phyloP scores from a whole-genome alignment of 2,888 invertebrate species.

The Diadegma fenestrale region DNA sequence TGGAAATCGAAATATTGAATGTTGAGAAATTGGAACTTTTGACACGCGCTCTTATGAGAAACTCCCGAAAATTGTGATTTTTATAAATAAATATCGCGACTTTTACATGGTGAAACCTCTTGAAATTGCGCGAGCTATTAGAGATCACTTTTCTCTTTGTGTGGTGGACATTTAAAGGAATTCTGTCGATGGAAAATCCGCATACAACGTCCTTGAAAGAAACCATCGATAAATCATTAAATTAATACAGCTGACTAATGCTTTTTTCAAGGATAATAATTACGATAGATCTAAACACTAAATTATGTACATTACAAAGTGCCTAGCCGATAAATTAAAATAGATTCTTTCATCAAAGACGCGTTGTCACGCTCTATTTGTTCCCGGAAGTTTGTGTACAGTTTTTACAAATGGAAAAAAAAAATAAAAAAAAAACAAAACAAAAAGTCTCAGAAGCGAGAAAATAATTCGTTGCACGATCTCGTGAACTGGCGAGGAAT shows the following conservation, averaged over 20 bases:
- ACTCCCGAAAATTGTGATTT: too few species aligned
- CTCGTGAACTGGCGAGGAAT: not conserved
- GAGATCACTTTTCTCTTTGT: too few species aligned
- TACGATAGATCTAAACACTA: slow-evolving; percentile 49
- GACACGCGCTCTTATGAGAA: too few species aligned
- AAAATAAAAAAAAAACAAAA: too few species aligned
- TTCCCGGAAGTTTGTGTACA: slow-evolving; percentile 1
- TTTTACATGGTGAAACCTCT: too few species aligned
- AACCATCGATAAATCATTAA: slow-evolving; percentile 57
- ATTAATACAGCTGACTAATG: slow-evolving; percentile 66
- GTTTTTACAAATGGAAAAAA: slow-evolving; percentile 20
- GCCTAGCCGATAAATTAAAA: slow-evolving; percentile 2
- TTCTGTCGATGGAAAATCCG: too few species aligned
- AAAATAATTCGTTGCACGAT: not conserved
- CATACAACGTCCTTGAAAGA: too few species aligned
- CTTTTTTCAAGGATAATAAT: slow-evolving; percentile 52
- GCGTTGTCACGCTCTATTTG: not conserved
- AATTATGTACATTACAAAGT: slow-evolving; percentile 60
- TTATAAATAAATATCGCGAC: too few species aligned
- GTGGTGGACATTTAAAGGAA: too few species aligned
- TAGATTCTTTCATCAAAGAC: slow-evolving; percentile 22
- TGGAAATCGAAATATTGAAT: too few species aligned
- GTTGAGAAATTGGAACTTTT: too few species aligned
- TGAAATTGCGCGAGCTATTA: too few species aligned
- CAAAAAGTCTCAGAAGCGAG: not conserved